phyloP scores from a whole-genome alignment of 1,140 invertebrate genomes.

The Cydia splendana region DNA sequence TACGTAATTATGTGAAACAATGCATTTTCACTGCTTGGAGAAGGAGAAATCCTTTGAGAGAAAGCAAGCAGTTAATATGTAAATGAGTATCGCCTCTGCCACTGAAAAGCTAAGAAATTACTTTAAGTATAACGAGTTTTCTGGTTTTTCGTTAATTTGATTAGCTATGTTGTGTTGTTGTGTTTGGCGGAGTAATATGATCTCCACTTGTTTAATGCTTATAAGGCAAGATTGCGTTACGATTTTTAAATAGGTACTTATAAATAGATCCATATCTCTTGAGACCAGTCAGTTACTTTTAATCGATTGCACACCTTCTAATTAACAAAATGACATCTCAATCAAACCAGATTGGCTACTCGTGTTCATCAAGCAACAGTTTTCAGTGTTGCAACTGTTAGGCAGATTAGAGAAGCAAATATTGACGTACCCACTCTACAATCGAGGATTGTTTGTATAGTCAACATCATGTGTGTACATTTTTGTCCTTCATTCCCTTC shows the following conservation, averaged over 20 bases:
- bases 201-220: no score
- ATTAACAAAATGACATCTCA: slow-evolving; percentile 2
- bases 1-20: slow-evolving; percentile 20
- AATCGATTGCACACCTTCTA: slow-evolving; percentile 14
- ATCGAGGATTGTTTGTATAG: background rate
- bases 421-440: background rate
- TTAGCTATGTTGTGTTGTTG: no score
- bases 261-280: background rate
- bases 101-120: background rate
- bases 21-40: slow-evolving; percentile 3
- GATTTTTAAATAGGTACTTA: background rate
- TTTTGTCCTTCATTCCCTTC: background rate
- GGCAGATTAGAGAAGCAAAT: slow-evolving; percentile 7
- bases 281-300: background rate
- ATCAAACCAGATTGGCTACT: slow-evolving; percentile 37
- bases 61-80: background rate
- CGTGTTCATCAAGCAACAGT: slow-evolving; percentile 33
- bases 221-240: background rate
- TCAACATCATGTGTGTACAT: background rate
- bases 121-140: background rate
- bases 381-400: slow-evolving; percentile 18
- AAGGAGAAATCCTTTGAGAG: slow-evolving; percentile 1
- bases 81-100: background rate
- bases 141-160: background rate
- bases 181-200: no score